phyloP scores from a whole-genome alignment of 2,888 invertebrate genomes.

The Lysandra bellargus region DNA sequence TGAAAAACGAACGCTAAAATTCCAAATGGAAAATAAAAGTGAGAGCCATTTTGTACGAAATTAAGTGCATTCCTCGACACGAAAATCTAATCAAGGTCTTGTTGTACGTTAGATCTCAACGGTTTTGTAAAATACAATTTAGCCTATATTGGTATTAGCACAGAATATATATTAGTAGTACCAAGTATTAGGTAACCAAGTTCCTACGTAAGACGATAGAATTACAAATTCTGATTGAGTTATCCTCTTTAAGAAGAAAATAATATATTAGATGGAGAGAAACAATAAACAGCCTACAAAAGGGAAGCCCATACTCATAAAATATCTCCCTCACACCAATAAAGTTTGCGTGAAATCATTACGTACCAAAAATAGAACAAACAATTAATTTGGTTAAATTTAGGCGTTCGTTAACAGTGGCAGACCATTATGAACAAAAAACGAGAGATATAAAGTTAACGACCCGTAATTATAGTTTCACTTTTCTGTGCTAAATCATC shows the following conservation, averaged over 20 bases:
- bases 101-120: background rate
- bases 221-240: background rate
- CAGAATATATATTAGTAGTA: no score
- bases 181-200: no score
- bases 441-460: slow-evolving; percentile 18
- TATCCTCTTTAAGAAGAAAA: background rate
- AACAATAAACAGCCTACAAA: background rate
- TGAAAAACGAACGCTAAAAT: background rate
- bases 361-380: slow-evolving; percentile 13
- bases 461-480: slow-evolving; percentile 11
- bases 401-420: slow-evolving; percentile 14
- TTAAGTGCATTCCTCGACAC: slow-evolving; percentile 17
- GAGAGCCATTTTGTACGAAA: slow-evolving; percentile 15
- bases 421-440: slow-evolving; percentile 6
- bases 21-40: slow-evolving; percentile 16
- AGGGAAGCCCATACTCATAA: slow-evolving; percentile 13
- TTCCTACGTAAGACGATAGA: background rate
- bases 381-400: slow-evolving; percentile 9
- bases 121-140: background rate
- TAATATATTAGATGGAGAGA: background rate
- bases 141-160: no score
- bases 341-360: background rate
- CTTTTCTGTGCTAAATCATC: slow-evolving; percentile 17
- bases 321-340: slow-evolving; percentile 13
- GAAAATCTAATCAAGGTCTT: slow-evolving; percentile 7